Percentiles rank a stretch among this genome's conserved stretches.
These are phyloP conservation scores for Spinibarbus caldwelli DNA, from an alignment of 2,797 vertebrate genomes.

Conservation along the genomic window DNA sequence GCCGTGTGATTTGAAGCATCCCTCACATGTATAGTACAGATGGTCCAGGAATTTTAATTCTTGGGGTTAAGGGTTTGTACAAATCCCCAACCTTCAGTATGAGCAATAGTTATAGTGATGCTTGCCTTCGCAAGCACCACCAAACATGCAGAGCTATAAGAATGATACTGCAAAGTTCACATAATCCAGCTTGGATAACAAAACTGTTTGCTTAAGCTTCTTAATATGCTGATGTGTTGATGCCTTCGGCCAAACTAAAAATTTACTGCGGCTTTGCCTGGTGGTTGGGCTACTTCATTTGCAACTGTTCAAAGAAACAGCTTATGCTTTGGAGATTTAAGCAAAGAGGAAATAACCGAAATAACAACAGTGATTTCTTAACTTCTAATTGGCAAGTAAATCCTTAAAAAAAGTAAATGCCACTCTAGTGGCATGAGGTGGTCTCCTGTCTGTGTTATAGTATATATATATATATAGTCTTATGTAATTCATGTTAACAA, in stretches of 20 bases:
- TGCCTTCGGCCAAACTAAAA: slow-evolving; percentile 15
- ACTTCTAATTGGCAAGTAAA: not conserved
- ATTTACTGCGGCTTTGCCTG: not conserved
- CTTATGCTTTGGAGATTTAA: slow-evolving; percentile 56
- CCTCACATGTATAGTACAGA: not conserved
- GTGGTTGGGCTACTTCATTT: slow-evolving; percentile 23
- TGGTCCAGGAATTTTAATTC: not conserved
- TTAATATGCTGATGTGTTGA: slow-evolving; percentile 21
- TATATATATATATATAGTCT: not conserved
- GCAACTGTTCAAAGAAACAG: slow-evolving; percentile 23
- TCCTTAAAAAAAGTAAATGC: too few relatives aligned
- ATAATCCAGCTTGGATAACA: slow-evolving; percentile 2
- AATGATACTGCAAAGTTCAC: slow-evolving; percentile 18
- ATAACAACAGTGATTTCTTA: not conserved
- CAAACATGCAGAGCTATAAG: slow-evolving; percentile 10
- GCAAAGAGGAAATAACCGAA: slow-evolving; percentile 4
- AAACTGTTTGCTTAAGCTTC: slow-evolving; percentile 12
- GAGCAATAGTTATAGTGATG: not conserved
- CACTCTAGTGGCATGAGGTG: not conserved
- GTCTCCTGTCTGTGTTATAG: not conserved
- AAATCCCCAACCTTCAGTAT: not conserved
- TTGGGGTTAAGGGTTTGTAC: not conserved
- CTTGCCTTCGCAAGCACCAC: not conserved
- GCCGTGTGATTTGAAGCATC: not conserved
- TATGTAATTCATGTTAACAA: not conserved